phyloP scores from a whole-genome alignment of 2,888 invertebrate species.

The Pheosia tremula region DNA sequence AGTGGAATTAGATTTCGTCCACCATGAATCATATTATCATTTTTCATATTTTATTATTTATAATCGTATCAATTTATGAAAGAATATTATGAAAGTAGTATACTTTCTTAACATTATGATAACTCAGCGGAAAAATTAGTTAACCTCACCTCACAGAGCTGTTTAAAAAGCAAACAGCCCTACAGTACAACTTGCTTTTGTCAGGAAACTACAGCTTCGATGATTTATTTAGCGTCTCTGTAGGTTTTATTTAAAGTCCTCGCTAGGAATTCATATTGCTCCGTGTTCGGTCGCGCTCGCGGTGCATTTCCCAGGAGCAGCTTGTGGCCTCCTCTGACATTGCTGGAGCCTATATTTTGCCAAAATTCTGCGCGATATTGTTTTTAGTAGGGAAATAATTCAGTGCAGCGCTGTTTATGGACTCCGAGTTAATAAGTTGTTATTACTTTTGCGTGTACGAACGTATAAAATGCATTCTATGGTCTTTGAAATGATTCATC shows the following conservation, averaged over 20 bases:
- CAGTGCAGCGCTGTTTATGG: conserved; percentile 8
- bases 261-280: conserved; percentile 23
- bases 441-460: conserved; percentile 14
- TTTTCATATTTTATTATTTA: no score
- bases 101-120: no score
- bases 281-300: conserved; percentile 11
- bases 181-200: no score
- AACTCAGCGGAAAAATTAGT: no score
- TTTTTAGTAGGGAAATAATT: conserved; percentile 27
- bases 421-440: not conserved
- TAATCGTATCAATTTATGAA: no score
- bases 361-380: conserved; percentile 30
- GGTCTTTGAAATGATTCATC: no score
- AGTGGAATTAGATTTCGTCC: no score
- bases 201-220: not conserved
- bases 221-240: not conserved
- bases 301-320: conserved; percentile 7
- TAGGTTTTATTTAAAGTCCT: conserved; percentile 29
- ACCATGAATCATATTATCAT: no score
- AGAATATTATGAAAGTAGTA: no score
- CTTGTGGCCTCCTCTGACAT: not conserved
- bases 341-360: conserved; percentile 18
- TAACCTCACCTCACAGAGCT: no score
- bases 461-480: not conserved
- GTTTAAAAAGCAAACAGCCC: no score